Base-by-base conservation (phyloP, 2,113 vertebrate species). In the Aptenodytes patagonicus region DNA sequence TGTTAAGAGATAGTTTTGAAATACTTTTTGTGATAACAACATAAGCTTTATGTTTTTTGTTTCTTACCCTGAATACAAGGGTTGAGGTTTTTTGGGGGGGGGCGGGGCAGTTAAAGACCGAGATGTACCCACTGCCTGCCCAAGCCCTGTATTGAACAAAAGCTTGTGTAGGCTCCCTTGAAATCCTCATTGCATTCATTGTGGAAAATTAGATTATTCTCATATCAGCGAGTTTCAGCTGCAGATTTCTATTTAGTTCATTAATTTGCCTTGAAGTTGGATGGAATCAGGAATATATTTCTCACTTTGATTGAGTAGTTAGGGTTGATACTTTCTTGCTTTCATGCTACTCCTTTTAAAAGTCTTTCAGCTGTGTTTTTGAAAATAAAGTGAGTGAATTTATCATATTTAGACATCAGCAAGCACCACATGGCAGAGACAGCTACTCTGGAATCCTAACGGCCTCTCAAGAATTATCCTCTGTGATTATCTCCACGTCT, bases 241-340 rank as follows among this genome's bases (percentile, higher is more conserved):
- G 90, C 79, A 92, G 88, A 96, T 93, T 93, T 95, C 87, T 95
- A 91, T 80, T 95, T 83, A 97, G 34, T 90, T 95, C 97, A 96
- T 97, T 96, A 94, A 93, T 95, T 96, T 97, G 91, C 70, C 96
- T 97, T 85, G 90, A 79, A 96, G 94, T 96, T 95, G 88, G 93
- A 95, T 95, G 58, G 91, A 96, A 96, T 94, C 70, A 91, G 83
- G 96, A 95, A 95, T 93, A 87, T 68, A 96, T 96, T 95, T 97
- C 84, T 96, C 85, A 90, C 80, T 97, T 97, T 97, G 92, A 98
- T 97, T 93, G 96, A 96, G 88, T 85, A 95, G 95, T 95, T 97
- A 92, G 62, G 70, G 47, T 42, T 87, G 54, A 95, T 95, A 86
- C 80, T 94, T 93, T 72, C 70, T 94, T 81, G 62, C 93, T 73